phyloP scores from a whole-genome alignment of 2,113 vertebrate species.

The Trichomycterus rosablanca region DNA sequence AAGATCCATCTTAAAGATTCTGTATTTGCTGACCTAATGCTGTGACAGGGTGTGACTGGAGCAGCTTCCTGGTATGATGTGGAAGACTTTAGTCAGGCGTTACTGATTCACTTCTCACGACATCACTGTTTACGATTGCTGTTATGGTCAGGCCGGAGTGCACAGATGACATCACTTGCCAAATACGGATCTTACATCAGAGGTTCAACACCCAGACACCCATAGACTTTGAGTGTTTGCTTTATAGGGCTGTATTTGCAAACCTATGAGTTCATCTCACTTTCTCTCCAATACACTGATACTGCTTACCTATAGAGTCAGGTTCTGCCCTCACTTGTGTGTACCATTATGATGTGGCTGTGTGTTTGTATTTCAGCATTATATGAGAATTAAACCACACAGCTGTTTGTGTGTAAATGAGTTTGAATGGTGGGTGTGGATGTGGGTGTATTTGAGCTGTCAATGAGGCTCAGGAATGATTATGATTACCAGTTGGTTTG shows the following conservation, averaged over 20 bases:
- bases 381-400: background rate
- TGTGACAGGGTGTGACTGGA: conserved; percentile 13
- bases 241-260: conserved; percentile 35
- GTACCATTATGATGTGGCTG: conserved; percentile 26
- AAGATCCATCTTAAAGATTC: background rate
- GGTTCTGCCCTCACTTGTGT: conserved; percentile 2
- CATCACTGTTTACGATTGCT: conserved; percentile 43
- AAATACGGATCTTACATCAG: conserved; percentile 49
- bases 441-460: conserved; percentile 25
- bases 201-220: conserved; percentile 36
- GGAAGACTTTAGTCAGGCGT: conserved; percentile 28
- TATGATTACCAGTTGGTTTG: conserved; percentile 47
- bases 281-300: conserved; percentile 6
- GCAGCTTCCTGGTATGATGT: conserved; percentile 28
- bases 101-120: conserved; percentile 14
- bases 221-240: conserved; percentile 41
- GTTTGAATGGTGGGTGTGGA: conserved; percentile 7
- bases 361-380: conserved; percentile 9
- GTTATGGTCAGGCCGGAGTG: conserved; percentile 42
- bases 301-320: background rate
- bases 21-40: conserved; percentile 14
- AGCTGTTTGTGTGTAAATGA: conserved; percentile 17
- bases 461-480: conserved; percentile 43
- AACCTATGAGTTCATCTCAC: conserved; percentile 36
- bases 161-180: conserved; percentile 57